Evolutionary conservation across 2,797 vertebrate species (phyloP), one percentile per base, ranked within the genome.

Genomic region (Emys orbicularis): DNA sequence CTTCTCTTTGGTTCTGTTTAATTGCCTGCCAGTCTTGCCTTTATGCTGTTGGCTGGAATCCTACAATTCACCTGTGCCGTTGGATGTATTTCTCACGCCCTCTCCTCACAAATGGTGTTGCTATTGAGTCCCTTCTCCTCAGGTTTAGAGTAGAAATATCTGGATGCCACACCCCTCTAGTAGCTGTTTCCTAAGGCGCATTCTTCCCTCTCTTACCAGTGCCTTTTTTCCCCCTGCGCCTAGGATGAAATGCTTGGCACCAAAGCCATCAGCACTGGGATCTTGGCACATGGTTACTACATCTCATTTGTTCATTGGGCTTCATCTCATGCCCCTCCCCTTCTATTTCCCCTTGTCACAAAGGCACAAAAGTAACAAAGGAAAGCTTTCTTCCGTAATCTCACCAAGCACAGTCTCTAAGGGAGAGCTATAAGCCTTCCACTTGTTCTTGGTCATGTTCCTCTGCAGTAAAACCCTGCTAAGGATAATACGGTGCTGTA

Each of bases 351-450:
- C 88, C 31, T 56, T 59, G 59, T 88, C 50, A 56, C 52, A 53
- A 79, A 94, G 94, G 61, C 77, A 57, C 25, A 91, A 72, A 92
- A 79, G 37, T 81, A 65, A 92, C 86, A 92, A 82, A 91, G 76
- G 86, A 89, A 68, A 84, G 29, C 50, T 94, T 94, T 88, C 15
- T 93, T 6, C 59, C 90, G 3, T 80, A 87, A 68, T 92, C 10
- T 5, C 34, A 80, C 54, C 72, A 94, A 79, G 12, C 37, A 54
- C 19, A 65, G 12, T 61, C 72, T 96, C 61, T 77, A 11, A 84
- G 77, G 79, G 31, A 94, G 57, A 90, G 12, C 27, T 82, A 68
- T 77, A 47, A 79, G 74, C 53, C 21, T 89, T 87, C 49, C 7
- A 10, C 84, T 96, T 89, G 31, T 81, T 91, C 37, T 68, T 44